phyloP scores from a whole-genome alignment of 2,113 vertebrate genomes.

The Antigone vipio region DNA sequence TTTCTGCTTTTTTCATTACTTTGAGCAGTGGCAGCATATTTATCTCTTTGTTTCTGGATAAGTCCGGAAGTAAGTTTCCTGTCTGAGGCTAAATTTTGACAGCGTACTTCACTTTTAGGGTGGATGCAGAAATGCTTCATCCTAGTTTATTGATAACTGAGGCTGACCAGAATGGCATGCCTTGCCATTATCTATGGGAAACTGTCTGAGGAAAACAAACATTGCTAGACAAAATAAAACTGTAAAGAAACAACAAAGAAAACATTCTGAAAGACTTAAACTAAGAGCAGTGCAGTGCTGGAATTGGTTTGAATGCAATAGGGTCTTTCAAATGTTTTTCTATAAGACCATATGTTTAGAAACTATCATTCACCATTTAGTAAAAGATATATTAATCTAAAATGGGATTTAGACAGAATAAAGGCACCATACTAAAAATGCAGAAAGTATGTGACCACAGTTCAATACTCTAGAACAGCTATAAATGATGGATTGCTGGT shows the following conservation, averaged over 20 bases:
- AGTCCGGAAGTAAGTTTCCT: neutral
- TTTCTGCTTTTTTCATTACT: neutral
- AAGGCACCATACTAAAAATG: neutral
- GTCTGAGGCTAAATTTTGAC: neutral
- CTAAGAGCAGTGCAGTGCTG: neutral
- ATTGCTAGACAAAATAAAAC: neutral
- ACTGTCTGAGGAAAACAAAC: neutral
- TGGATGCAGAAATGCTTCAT: neutral
- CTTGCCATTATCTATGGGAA: neutral
- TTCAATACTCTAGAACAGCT: neutral
- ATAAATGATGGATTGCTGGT: neutral
- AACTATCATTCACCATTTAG: neutral
- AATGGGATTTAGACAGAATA: neutral
- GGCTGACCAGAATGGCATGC: neutral
- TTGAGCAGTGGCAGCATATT: neutral
- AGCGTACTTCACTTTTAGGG: neutral
- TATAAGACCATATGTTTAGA: neutral
- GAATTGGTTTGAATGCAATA: neutral
- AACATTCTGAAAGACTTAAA: neutral
- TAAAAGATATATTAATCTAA: neutral
- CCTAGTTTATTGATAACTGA: neutral
- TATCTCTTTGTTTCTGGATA: neutral
- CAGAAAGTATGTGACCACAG: neutral
- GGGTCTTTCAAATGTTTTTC: neutral
- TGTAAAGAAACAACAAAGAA: neutral